phyloP scores from a whole-genome alignment of 1,140 invertebrate genomes.

The Epicauta chinensis region DNA sequence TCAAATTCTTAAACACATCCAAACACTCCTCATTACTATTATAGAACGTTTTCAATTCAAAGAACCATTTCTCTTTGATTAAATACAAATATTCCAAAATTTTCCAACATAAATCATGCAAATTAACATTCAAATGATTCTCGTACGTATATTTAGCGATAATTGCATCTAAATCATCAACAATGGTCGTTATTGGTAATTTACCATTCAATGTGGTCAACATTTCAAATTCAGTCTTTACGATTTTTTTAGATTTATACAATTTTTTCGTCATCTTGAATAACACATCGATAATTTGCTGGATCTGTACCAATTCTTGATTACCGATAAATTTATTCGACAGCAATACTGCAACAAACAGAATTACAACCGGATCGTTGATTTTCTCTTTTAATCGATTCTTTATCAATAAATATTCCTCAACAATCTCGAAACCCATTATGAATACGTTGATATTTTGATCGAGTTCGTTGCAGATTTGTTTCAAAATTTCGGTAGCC shows the following conservation, averaged over 20 bases:
- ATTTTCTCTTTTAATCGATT: slow-evolving; percentile 18
- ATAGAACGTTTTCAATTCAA: slow-evolving; percentile 28
- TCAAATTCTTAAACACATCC: slow-evolving; percentile 26
- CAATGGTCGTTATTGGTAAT: slow-evolving; percentile 26
- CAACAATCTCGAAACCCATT: slow-evolving; percentile 26
- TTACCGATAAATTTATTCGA: slow-evolving; percentile 30
- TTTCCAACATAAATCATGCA: slow-evolving; percentile 25
- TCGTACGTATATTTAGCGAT: slow-evolving; percentile 27
- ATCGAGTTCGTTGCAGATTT: slow-evolving; percentile 28
- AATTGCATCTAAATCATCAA: slow-evolving; percentile 33
- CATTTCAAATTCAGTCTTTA: slow-evolving; percentile 26
- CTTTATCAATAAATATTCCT: slow-evolving; percentile 29
- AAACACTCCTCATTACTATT: slow-evolving; percentile 18
- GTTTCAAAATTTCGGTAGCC: slow-evolving; percentile 27
- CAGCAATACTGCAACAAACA: slow-evolving; percentile 26
- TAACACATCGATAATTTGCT: slow-evolving; percentile 22
- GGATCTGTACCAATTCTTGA: slow-evolving; percentile 22
- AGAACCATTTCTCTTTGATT: slow-evolving; percentile 25
- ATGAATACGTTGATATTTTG: slow-evolving; percentile 32
- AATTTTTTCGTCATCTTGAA: slow-evolving; percentile 15
- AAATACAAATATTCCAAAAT: slow-evolving; percentile 34
- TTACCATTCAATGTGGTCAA: slow-evolving; percentile 23
- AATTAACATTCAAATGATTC: slow-evolving; percentile 22
- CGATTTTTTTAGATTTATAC: slow-evolving; percentile 18
- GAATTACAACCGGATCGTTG: slow-evolving; percentile 21